phyloP scores from a whole-genome alignment of 2,113 vertebrate genomes.

The Pseudorasbora parva region DNA sequence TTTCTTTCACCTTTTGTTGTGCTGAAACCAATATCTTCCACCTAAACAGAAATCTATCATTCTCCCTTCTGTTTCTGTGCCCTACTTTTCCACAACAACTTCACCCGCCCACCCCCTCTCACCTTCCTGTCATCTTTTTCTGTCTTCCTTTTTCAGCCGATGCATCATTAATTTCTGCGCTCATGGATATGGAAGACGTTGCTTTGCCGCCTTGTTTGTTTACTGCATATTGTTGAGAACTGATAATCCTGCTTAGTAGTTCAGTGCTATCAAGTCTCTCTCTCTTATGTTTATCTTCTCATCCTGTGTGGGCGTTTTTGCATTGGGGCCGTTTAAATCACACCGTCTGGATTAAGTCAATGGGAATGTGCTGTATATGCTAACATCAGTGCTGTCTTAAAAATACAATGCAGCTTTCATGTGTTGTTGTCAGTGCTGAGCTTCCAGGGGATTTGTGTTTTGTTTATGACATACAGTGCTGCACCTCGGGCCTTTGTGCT shows the following conservation, averaged over 20 bases:
- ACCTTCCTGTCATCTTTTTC: constrained; percentile 18
- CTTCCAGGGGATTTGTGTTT: constrained; percentile 35
- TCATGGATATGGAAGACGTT: constrained; percentile 19
- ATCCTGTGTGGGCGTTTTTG: constrained; percentile 37
- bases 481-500: constrained; percentile 12
- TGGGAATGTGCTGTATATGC: constrained; percentile 17
- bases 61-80: background rate
- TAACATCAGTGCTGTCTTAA: constrained; percentile 13
- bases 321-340: constrained; percentile 24
- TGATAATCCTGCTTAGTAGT: constrained; percentile 34
- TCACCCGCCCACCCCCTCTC: background rate
- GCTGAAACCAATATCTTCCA: background rate
- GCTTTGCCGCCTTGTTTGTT: constrained; percentile 19
- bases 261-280: constrained; percentile 12
- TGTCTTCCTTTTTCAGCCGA: constrained; percentile 6
- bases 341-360: constrained; percentile 33
- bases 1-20: background rate
- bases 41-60: constrained; percentile 3
- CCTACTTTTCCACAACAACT: constrained; percentile 31
- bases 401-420: constrained; percentile 31
- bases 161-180: constrained; percentile 2
- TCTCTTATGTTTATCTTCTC: constrained; percentile 29
- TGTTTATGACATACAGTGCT: constrained; percentile 33
- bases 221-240: constrained; percentile 21
- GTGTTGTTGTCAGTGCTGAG: constrained; percentile 40